phyloP scores from a whole-genome alignment of 2,113 vertebrate species.

The Sporophila hypoxantha region DNA sequence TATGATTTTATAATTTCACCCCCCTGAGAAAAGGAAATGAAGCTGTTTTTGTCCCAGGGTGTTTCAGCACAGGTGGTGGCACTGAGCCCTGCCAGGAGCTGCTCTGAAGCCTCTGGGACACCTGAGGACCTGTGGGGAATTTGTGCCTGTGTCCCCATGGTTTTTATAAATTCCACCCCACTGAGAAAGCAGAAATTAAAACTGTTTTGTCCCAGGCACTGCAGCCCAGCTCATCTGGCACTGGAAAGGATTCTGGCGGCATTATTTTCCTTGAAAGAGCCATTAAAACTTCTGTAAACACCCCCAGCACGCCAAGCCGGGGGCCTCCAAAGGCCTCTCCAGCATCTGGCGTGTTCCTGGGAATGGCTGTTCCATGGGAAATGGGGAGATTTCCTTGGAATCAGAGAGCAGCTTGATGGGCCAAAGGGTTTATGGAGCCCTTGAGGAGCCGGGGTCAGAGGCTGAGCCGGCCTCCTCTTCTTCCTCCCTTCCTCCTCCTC shows the following conservation, averaged over 20 bases:
- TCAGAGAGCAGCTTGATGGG: not conserved
- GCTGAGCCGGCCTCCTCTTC: not conserved
- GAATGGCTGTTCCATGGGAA: fast-evolving
- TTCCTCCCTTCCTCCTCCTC: not conserved
- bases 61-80: not conserved
- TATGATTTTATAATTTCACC: not conserved
- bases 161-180: not conserved
- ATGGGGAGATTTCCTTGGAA: not conserved
- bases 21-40: not conserved
- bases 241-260: not conserved
- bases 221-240: not conserved
- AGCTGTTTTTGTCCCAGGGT: not conserved
- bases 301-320: fast-evolving
- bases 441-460: not conserved
- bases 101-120: not conserved
- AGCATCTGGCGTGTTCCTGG: not conserved
- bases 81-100: not conserved
- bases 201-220: not conserved
- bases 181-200: not conserved
- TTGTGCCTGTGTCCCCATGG: fast-evolving
- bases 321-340: not conserved
- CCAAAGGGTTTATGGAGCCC: not conserved
- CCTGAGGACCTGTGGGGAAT: fast-evolving
- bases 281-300: not conserved
- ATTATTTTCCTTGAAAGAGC: not conserved